phyloP scores from a whole-genome alignment of 1,140 invertebrate genomes.

The Drosophila kikkawai region DNA sequence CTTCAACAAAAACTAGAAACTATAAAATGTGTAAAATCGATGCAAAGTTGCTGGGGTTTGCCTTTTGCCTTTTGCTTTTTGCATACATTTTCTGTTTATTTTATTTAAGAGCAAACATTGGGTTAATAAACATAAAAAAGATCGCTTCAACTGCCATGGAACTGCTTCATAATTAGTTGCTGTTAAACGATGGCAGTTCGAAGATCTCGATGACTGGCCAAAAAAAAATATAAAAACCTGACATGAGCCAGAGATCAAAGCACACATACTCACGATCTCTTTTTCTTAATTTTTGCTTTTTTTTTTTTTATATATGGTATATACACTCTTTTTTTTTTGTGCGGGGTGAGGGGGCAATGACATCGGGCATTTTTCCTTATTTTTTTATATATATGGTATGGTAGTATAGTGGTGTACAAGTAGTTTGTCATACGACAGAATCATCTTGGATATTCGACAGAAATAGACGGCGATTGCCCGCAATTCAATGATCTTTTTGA shows the following conservation, averaged over 20 bases:
- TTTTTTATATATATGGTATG: slow-evolving; percentile 2
- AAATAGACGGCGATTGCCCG: slow-evolving; percentile 30
- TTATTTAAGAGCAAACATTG: slow-evolving; percentile 69
- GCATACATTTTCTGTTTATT: slow-evolving; percentile 57
- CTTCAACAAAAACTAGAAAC: slow-evolving; percentile 51
- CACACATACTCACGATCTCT: slow-evolving; percentile 30
- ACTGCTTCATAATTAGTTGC: slow-evolving; percentile 72
- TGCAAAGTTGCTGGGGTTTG: slow-evolving; percentile 26
- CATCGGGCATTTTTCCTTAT: slow-evolving; percentile 40
- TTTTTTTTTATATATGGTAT: background rate
- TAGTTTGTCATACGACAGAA: slow-evolving; percentile 51
- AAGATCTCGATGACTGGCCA: slow-evolving; percentile 51
- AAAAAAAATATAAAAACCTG: slow-evolving; percentile 29
- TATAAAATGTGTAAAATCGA: slow-evolving; percentile 48
- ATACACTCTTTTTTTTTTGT: background rate
- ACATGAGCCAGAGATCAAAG: slow-evolving; percentile 59
- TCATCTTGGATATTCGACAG: slow-evolving; percentile 27
- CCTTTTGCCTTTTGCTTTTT: slow-evolving; percentile 29
- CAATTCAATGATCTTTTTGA: slow-evolving; percentile 29
- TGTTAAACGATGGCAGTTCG: slow-evolving; percentile 59
- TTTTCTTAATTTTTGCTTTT: slow-evolving; percentile 1
- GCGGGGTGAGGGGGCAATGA: slow-evolving; percentile 55
- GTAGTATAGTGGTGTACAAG: slow-evolving; percentile 13
- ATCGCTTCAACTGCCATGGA: slow-evolving; percentile 35
- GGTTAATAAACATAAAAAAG: slow-evolving; percentile 42